Conservation (phyloP, 2,797 vertebrate species). For the Sebastes dallii region DNA sequence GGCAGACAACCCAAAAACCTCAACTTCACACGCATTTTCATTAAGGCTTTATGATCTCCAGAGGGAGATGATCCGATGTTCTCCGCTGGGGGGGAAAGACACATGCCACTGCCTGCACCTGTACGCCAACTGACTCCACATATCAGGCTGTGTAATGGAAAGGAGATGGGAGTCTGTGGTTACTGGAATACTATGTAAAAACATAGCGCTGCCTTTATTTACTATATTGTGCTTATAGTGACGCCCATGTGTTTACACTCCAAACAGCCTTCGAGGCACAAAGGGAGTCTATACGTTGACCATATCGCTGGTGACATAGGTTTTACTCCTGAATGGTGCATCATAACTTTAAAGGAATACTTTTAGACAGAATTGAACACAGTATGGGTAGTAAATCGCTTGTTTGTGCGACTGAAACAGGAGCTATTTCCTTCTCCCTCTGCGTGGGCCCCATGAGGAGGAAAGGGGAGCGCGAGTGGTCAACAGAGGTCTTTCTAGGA, state of each 20-base stretch:
- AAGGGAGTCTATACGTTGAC: background rate
- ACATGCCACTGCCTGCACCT: conserved; percentile 76
- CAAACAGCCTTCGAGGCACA: conserved; percentile 27
- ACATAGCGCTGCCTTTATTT: background rate
- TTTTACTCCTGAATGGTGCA: background rate
- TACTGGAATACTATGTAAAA: background rate
- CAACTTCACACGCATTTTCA: conserved; percentile 52
- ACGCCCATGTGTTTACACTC: conserved; percentile 24
- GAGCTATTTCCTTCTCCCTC: conserved; percentile 49
- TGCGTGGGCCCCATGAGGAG: conserved; percentile 43
- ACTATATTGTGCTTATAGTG: background rate
- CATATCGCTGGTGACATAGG: background rate
- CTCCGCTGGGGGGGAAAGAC: conserved; percentile 21
- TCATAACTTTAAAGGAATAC: background rate
- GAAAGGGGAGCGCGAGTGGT: conserved; percentile 48
- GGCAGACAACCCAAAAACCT: conserved; percentile 48
- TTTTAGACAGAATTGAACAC: conserved; percentile 1
- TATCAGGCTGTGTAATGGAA: conserved; percentile 16
- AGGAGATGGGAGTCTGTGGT: conserved; percentile 8
- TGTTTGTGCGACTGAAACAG: conserved; percentile 41
- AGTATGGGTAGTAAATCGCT: conserved; percentile 4
- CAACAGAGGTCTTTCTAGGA: conserved; percentile 66
- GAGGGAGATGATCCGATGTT: conserved; percentile 54
- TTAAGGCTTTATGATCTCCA: conserved; percentile 50
- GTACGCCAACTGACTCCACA: conserved; percentile 39